These are phyloP conservation scores for Gymnocypris eckloni DNA, from an alignment of 2,797 vertebrate species.

Conservation along the genomic window DNA sequence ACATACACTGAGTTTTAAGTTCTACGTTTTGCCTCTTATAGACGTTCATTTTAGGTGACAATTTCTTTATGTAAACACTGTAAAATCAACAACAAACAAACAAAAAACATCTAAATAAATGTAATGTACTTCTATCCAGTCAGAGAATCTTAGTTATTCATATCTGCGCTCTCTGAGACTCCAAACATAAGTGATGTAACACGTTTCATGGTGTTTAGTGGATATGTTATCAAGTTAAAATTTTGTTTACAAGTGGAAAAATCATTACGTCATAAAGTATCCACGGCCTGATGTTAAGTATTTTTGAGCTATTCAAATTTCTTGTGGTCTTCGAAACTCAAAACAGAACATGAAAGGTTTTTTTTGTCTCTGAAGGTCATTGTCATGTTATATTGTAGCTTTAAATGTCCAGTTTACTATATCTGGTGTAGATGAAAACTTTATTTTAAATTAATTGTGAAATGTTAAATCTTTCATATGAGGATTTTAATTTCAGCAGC, in stretches of 20 bases:
- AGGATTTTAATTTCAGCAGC: not conserved
- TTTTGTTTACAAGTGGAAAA: not conserved
- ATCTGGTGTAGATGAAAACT: not conserved
- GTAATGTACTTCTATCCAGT: not conserved
- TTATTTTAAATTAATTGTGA: not conserved
- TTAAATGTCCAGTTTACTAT: not conserved
- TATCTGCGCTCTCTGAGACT: not conserved
- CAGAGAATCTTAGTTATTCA: not conserved
- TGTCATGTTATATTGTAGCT: not conserved
- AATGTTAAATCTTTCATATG: conserved; percentile 13
- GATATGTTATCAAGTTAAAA: not conserved
- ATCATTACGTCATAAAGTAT: not conserved
- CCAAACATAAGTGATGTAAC: not conserved
- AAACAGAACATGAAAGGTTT: not conserved
- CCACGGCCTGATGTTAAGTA: not conserved
- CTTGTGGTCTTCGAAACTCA: not conserved
- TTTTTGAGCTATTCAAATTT: not conserved
- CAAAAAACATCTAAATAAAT: not conserved
- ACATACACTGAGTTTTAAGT: not conserved
- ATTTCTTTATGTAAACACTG: not conserved
- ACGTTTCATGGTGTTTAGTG: not conserved
- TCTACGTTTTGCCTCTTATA: not conserved
- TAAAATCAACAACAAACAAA: not conserved
- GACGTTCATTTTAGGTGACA: not conserved
- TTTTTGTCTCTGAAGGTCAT: not conserved